Conservation (phyloP, 2,888 invertebrate species). For the Patella depressa region DNA sequence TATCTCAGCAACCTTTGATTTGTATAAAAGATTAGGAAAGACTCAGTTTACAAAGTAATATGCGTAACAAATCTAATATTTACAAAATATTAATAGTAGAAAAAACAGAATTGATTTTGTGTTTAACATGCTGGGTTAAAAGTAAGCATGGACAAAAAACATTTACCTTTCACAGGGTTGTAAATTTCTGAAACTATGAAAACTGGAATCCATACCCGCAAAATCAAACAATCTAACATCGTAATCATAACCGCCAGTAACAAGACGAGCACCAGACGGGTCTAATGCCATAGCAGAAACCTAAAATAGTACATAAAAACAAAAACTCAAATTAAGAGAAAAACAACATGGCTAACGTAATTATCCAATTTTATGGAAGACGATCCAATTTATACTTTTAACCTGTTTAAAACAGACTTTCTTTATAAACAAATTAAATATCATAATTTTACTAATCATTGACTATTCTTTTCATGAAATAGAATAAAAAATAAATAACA, state of each 20-base stretch:
- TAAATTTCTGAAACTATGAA: conserved; percentile 92
- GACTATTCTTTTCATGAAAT: neutral
- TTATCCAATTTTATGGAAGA: neutral
- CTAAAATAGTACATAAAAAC: conserved; percentile 34
- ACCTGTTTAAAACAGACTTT: neutral
- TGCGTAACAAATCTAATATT: too few relatives aligned
- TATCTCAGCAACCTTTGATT: too few relatives aligned
- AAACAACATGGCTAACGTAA: neutral
- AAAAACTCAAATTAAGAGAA: neutral
- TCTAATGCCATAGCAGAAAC: conserved; percentile 89
- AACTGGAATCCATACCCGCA: conserved; percentile 95
- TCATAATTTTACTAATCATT: neutral
- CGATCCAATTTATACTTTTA: neutral
- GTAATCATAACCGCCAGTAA: conserved; percentile 95
- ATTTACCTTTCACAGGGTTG: conserved; percentile 88
- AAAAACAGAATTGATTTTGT: too few relatives aligned
- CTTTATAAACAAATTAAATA: neutral
- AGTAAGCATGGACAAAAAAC: neutral
- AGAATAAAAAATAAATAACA: neutral
- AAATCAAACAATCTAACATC: conserved; percentile 99
- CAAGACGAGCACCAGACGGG: conserved; percentile 91
- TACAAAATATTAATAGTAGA: too few relatives aligned
- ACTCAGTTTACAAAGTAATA: too few relatives aligned
- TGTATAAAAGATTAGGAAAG: too few relatives aligned
- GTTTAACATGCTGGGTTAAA: too few relatives aligned